Base-by-base conservation (phyloP, 2,113 vertebrate species). In the Dinomys branickii region DNA sequence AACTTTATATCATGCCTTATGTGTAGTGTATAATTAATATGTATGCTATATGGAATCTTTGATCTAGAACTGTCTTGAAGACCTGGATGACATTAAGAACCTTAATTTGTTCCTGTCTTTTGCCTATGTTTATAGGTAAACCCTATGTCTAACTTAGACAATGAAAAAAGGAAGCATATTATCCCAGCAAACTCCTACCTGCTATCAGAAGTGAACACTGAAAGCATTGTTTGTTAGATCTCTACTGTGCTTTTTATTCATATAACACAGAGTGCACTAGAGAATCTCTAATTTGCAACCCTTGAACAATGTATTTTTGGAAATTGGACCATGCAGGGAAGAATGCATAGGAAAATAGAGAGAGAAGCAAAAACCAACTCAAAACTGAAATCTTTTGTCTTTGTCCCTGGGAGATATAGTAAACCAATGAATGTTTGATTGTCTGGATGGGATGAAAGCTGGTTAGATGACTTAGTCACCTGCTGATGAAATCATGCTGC, bases 151-250 rank as follows among this genome's bases (percentile, higher is more conserved):
- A 75, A 94, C 65, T 90, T 73, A n/a, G 65, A 88, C 28, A 52
- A 83, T 54, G 47, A 69, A 91, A 75, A n/a, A 94, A 90, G 35
- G 41, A 65, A 94, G 59, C 35, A 58, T 35, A 14, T 58, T 26
- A 83, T 86, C 35, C 63, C 41, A 92, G 90, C 9, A 94, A 65
- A 91, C 1, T 86, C 41, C 73, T 17, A 59, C 17, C 30, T 85
- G 54, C 7, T 50, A 19, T 88, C 20, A 65, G 56, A 94, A 92
- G 13, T 85, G 90, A 94, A 78, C 44, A 35, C 71, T 69, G 38
- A 59, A 82, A 93, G 80, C 9, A 14, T 33, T 90, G 71, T 82
- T 84, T 87, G 30, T 87, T 89, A 96, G 82, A 88, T 92, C 85
- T 96, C 35, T 78, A 24, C 2, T 47, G 30, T 69, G 33, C 0